Evolutionary conservation across 2,113 vertebrate species (phyloP).

Genomic region (Atlantisia rogersi): DNA sequence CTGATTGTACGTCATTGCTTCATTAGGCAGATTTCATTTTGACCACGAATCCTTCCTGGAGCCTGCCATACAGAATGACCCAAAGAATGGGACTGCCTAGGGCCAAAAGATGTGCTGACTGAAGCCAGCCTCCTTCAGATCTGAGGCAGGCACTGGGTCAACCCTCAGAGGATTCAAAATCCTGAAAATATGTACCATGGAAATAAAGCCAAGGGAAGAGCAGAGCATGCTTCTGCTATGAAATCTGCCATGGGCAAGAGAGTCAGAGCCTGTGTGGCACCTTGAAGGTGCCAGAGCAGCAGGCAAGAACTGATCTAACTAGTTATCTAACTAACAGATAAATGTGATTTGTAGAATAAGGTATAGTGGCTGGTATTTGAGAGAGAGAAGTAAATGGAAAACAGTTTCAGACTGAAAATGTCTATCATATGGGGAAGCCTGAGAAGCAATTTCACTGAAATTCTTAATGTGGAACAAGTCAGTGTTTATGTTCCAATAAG

Average conservation of each 20-base stretch:
- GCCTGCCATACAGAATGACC: not conserved
- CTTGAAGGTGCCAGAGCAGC: not conserved
- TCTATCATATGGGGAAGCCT: not conserved
- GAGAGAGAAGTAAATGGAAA: not conserved
- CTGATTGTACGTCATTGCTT: not conserved
- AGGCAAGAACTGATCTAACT: not conserved
- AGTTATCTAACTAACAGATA: not conserved
- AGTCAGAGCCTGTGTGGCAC: not conserved
- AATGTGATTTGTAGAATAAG: not conserved
- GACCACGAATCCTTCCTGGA: not conserved
- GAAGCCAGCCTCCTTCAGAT: not conserved
- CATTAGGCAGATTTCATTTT: not conserved
- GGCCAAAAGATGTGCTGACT: not conserved
- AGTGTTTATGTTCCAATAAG: not conserved
- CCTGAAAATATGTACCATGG: not conserved
- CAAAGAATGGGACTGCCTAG: not conserved
- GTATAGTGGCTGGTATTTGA: not conserved
- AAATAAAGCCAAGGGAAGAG: not conserved
- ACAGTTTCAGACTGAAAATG: not conserved
- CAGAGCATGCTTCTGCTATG: not conserved
- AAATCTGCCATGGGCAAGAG: not conserved
- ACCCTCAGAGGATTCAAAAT: not conserved
- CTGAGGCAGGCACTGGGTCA: not conserved
- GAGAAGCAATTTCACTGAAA: not conserved
- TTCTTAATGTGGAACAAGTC: not conserved